Percentiles rank a stretch among this genome's conserved stretches.
Conservation (phyloP, 2,797 vertebrate genomes). For the Ficedula albicollis region DNA sequence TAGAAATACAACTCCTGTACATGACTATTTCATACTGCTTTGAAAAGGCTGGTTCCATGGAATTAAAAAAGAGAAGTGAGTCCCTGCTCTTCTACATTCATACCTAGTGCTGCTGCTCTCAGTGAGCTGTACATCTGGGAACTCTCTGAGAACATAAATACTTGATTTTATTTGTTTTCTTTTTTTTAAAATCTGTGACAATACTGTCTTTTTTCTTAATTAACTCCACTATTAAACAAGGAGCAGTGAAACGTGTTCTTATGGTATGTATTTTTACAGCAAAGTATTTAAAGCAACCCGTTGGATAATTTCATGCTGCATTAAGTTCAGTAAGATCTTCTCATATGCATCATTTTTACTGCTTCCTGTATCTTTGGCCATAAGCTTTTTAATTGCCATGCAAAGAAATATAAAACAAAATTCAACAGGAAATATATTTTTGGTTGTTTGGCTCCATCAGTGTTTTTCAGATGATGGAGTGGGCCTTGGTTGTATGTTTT, state of each 20-base stretch:
- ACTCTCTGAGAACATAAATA: not conserved
- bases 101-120: not conserved
- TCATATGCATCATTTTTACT: conserved; percentile 63
- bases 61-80: not conserved
- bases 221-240: conserved; percentile 30
- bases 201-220: not conserved
- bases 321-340: conserved; percentile 63
- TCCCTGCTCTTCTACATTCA: not conserved
- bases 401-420: conserved; percentile 5
- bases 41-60: not conserved
- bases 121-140: not conserved
- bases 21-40: not conserved
- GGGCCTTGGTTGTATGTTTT: not conserved
- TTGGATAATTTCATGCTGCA: conserved; percentile 71
- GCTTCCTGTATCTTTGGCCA: conserved; percentile 56
- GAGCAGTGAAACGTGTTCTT: conserved; percentile 45
- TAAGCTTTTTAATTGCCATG: conserved; percentile 65
- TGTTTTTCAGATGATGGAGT: not conserved
- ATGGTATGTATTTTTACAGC: conserved; percentile 62
- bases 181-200: not conserved
- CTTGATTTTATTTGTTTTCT: not conserved
- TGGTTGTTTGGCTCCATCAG: not conserved
- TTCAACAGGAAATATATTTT: not conserved
- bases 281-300: conserved; percentile 46
- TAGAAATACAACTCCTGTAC: not conserved